A percentile compares a stretch with the other conserved stretches of the same genome.
phyloP scores from a whole-genome alignment of 2,888 invertebrate species.

The Philaethria dido region DNA sequence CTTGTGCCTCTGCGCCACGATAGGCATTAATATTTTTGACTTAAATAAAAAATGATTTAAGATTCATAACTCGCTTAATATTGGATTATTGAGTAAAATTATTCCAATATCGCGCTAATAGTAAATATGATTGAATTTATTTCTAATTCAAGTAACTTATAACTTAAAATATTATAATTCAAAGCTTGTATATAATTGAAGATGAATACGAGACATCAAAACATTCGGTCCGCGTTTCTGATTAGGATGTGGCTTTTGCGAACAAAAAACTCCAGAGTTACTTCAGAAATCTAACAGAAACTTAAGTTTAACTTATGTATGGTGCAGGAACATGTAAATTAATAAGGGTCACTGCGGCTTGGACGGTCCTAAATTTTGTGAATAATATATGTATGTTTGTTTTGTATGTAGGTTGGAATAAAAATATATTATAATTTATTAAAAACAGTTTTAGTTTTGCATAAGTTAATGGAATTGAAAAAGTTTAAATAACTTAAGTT shows the following conservation, averaged over 20 bases:
- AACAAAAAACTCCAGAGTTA: slow-evolving; percentile 16
- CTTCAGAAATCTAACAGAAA: slow-evolving; percentile 9
- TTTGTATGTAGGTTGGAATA: not conserved
- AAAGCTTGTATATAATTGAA: slow-evolving; percentile 14
- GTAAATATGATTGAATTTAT: slow-evolving; percentile 4
- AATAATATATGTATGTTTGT: slow-evolving; percentile 6
- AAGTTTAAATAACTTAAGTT: too few species aligned
- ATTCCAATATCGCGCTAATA: not conserved
- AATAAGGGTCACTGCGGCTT: slow-evolving; percentile 23
- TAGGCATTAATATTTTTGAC: not conserved
- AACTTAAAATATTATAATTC: not conserved
- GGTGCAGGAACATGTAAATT: slow-evolving; percentile 18
- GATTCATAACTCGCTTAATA: not conserved
- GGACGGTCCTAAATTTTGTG: slow-evolving; percentile 5
- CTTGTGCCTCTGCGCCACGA: too few species aligned
- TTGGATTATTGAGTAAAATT: not conserved
- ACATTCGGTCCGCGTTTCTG: not conserved
- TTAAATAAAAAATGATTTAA: not conserved
- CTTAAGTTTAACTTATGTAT: slow-evolving; percentile 17
- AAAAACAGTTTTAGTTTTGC: too few species aligned
- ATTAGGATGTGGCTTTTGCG: slow-evolving; percentile 12
- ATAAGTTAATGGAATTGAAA: too few species aligned
- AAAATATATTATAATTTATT: not conserved
- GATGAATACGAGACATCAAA: slow-evolving; percentile 4
- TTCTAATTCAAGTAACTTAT: slow-evolving; percentile 10